phyloP scores from a whole-genome alignment of 1,140 invertebrate species.

The Bombus confusus region DNA sequence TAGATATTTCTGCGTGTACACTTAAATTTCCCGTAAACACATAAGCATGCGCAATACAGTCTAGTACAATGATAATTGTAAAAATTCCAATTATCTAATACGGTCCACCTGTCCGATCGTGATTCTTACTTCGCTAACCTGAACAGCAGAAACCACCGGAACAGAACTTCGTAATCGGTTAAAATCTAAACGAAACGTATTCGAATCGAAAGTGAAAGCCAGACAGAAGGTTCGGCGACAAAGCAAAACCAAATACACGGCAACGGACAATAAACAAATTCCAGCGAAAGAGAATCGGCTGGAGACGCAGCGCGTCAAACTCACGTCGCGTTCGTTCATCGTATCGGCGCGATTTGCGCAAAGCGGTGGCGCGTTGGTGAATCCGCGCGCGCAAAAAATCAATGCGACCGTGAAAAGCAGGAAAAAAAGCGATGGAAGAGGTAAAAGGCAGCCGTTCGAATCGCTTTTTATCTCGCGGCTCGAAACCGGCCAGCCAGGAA shows the following conservation, averaged over 20 bases:
- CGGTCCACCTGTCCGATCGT: accelerated
- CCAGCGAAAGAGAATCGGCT: background rate
- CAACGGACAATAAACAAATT: background rate
- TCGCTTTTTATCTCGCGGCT: conserved; percentile 31
- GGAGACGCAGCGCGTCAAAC: background rate
- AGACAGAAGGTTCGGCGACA: background rate
- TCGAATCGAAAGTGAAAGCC: background rate
- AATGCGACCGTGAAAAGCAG: conserved; percentile 24
- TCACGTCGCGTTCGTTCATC: background rate
- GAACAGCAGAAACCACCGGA: no score
- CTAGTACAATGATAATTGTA: accelerated
- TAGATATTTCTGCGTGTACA: no score
- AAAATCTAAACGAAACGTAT: background rate
- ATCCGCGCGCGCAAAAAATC: conserved; percentile 1
- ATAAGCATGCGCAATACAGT: no score
- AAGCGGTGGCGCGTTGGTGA: background rate
- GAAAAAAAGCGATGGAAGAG: background rate
- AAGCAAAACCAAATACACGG: background rate
- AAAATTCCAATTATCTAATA: no score
- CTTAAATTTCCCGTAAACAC: no score
- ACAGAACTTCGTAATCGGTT: no score
- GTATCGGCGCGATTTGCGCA: background rate
- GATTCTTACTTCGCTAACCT: no score
- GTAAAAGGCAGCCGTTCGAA: conserved; percentile 13
- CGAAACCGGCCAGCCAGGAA: background rate